phyloP scores from a whole-genome alignment of 2,888 invertebrate species.

The Allolobophora icterica region DNA sequence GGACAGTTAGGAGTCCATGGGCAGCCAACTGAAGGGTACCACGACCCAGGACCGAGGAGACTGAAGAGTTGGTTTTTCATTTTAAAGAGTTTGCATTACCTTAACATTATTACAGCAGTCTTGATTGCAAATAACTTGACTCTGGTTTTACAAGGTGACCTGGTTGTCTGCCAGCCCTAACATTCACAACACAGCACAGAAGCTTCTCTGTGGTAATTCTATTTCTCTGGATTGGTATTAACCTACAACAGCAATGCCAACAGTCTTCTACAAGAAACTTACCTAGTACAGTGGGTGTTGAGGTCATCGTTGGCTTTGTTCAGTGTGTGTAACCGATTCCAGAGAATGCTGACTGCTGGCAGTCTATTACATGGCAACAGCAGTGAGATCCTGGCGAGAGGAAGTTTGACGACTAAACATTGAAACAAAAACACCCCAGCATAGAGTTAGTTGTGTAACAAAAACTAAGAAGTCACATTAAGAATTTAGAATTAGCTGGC shows the following conservation, averaged over 20 bases:
- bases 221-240: no score
- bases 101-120: background rate
- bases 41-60: no score
- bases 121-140: no score
- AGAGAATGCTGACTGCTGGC: constrained; percentile 5
- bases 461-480: background rate
- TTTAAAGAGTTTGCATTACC: background rate
- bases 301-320: constrained; percentile 15
- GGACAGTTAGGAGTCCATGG: no score
- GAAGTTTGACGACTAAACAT: constrained; percentile 8
- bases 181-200: background rate
- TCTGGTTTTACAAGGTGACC: background rate
- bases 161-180: background rate
- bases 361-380: background rate
- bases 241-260: background rate
- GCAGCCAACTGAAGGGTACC: no score
- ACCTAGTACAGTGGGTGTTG: background rate
- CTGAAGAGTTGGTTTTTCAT: no score
- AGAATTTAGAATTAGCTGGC: background rate
- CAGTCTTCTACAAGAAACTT: background rate
- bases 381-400: background rate
- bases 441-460: no score
- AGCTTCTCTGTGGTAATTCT: no score
- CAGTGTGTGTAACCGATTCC: background rate
- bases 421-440: background rate